Evolutionary conservation across 1,140 invertebrate genomes (phyloP).

Genomic region (Danaus plexippus): DNA sequence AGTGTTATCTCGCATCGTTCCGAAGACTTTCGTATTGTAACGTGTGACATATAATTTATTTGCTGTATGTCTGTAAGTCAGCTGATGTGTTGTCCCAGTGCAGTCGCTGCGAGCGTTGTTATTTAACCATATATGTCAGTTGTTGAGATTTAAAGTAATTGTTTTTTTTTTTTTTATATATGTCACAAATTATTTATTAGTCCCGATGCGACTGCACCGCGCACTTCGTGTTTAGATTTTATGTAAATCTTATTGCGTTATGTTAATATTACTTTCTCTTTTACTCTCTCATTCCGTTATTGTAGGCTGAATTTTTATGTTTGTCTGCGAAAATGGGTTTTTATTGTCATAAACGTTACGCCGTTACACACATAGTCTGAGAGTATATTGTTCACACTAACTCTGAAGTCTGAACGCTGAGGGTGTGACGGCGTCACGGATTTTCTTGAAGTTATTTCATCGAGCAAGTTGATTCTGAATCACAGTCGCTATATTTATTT

Average conservation of each 20-base stretch:
- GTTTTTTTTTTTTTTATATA: too few species aligned
- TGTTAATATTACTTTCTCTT: conserved; percentile 46
- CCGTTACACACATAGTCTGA: conserved; percentile 23
- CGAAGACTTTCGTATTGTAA: conserved; percentile 44
- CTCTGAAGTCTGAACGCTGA: conserved; percentile 17
- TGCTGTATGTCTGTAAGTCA: conserved; percentile 60
- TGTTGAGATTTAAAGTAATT: too few species aligned
- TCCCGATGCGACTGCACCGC: conserved; percentile 26
- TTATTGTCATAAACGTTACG: conserved; percentile 8
- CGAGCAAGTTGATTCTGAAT: conserved; percentile 45
- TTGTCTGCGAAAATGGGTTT: conserved; percentile 16
- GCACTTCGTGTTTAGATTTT: conserved; percentile 43
- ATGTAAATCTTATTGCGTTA: conserved; percentile 32
- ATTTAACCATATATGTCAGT: background rate
- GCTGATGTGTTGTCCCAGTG: conserved; percentile 45
- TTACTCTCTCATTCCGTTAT: conserved; percentile 57
- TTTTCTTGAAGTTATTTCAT: conserved; percentile 5
- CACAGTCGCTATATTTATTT: conserved; percentile 39
- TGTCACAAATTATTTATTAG: background rate
- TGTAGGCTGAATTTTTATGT: conserved; percentile 17
- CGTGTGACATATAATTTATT: conserved; percentile 60
- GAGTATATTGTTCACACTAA: background rate
- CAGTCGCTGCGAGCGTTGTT: conserved; percentile 17
- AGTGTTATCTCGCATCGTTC: conserved; percentile 19
- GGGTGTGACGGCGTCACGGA: conserved; percentile 31